Evolutionary conservation across 1,140 invertebrate genomes (phyloP).

Genomic region (Atta texana): DNA sequence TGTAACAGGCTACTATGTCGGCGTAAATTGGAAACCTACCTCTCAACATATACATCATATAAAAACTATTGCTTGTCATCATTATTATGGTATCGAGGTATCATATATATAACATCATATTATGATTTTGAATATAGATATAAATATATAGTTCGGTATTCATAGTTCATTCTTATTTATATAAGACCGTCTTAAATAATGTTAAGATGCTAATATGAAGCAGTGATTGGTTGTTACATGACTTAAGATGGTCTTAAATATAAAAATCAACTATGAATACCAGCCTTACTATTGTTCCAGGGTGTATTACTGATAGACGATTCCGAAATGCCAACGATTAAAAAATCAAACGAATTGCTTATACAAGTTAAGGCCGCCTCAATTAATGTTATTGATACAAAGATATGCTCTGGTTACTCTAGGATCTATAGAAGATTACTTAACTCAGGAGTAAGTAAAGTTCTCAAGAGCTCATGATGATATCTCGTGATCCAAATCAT

Average conservation of each 20-base stretch:
- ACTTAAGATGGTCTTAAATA: no score
- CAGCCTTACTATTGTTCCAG: slow-evolving; percentile 76
- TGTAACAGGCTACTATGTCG: slow-evolving; percentile 85
- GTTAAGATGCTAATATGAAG: no score
- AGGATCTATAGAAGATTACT: slow-evolving; percentile 87
- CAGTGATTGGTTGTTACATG: no score
- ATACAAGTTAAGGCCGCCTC: slow-evolving; percentile 90
- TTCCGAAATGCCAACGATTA: slow-evolving; percentile 86
- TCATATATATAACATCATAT: neutral
- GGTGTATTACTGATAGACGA: slow-evolving; percentile 87
- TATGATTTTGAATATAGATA: slow-evolving; percentile 35
- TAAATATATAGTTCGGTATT: neutral
- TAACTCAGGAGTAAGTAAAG: slow-evolving; percentile 86
- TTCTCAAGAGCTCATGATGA: neutral
- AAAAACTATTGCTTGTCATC: slow-evolving; percentile 87
- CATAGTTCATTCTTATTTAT: no score
- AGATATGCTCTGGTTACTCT: slow-evolving; percentile 89
- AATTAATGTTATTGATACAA: slow-evolving; percentile 89
- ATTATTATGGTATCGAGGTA: slow-evolving; percentile 87
- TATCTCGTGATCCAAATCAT: neutral
- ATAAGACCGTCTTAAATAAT: no score
- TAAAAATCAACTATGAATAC: no score
- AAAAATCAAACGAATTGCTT: slow-evolving; percentile 88
- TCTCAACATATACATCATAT: slow-evolving; percentile 84
- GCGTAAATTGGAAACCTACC: slow-evolving; percentile 80